These are phyloP conservation scores for Epinotia bilunana DNA, from an alignment of 2,888 invertebrate species.

Conservation along the genomic window DNA sequence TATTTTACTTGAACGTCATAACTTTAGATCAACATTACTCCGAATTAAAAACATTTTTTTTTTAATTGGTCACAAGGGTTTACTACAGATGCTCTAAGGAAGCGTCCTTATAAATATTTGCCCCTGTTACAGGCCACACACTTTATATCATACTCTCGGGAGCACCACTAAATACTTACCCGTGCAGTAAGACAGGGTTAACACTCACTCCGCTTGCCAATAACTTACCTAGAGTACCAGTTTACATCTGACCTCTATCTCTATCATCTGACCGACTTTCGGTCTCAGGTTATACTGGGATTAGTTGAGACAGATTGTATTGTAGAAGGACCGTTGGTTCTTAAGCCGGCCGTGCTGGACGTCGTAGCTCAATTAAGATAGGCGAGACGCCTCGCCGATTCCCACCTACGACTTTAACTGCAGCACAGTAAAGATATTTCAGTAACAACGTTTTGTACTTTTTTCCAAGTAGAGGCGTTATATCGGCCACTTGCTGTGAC, in stretches of 20 bases:
- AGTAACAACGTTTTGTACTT: not conserved
- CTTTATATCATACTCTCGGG: too few relatives aligned
- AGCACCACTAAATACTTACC: not conserved
- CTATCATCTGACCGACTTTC: too few relatives aligned
- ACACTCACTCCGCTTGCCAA: not conserved
- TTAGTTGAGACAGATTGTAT: not conserved
- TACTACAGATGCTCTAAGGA: too few relatives aligned
- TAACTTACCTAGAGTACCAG: not conserved
- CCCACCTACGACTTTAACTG: conserved; percentile 19
- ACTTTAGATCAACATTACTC: too few relatives aligned
- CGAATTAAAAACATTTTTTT: too few relatives aligned
- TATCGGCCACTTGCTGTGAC: not conserved
- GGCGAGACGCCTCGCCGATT: not conserved
- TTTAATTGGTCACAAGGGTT: too few relatives aligned
- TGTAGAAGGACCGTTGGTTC: not conserved
- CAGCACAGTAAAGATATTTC: not conserved
- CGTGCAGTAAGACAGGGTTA: not conserved
- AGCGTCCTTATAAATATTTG: too few relatives aligned
- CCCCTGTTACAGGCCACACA: too few relatives aligned
- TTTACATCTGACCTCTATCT: not conserved
- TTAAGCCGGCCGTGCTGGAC: not conserved
- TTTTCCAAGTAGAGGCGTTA: not conserved
- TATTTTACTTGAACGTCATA: too few relatives aligned
- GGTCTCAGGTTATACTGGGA: not conserved
- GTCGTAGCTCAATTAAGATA: conserved; percentile 17